These are phyloP conservation scores for Bucorvus abyssinicus DNA, from an alignment of 2,797 vertebrate species.

Conservation along the genomic window DNA sequence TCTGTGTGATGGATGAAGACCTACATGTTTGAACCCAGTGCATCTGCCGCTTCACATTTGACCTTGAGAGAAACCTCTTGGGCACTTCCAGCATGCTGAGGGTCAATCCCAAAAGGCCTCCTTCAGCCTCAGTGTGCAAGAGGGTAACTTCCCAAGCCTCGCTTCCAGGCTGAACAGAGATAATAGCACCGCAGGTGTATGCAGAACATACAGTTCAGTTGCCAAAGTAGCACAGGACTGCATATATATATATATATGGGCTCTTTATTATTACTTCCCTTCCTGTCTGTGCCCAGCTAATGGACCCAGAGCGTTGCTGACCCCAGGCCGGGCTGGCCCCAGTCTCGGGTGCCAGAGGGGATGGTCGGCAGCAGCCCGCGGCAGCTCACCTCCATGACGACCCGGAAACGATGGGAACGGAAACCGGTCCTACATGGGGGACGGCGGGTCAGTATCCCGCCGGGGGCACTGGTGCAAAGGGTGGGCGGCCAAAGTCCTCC, in stretches of 20 bases:
- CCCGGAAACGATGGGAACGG: background rate
- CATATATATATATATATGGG: rapidly evolving
- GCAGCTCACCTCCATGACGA: background rate
- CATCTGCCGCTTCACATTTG: background rate
- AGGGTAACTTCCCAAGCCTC: background rate
- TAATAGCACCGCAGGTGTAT: background rate
- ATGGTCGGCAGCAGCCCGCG: background rate
- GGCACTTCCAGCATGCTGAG: background rate
- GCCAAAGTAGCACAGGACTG: background rate
- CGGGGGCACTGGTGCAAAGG: background rate
- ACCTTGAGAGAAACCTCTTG: background rate
- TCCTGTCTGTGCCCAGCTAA: background rate
- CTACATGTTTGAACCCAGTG: background rate
- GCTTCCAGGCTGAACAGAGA: background rate
- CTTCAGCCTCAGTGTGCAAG: background rate
- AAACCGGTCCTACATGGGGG: rapidly evolving
- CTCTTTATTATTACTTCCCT: background rate
- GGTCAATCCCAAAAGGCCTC: background rate
- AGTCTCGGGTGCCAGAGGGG: background rate
- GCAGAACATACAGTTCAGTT: background rate
- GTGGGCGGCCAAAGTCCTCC: background rate
- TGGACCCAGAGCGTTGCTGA: background rate
- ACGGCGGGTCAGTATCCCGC: background rate
- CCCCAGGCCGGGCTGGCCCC: background rate
- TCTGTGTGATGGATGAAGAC: background rate